A percentile compares a stretch with the other conserved stretches of the same genome.
These are phyloP conservation scores for Carlito syrichta DNA, from an alignment of 2,113 vertebrate genomes.

Conservation along the genomic window DNA sequence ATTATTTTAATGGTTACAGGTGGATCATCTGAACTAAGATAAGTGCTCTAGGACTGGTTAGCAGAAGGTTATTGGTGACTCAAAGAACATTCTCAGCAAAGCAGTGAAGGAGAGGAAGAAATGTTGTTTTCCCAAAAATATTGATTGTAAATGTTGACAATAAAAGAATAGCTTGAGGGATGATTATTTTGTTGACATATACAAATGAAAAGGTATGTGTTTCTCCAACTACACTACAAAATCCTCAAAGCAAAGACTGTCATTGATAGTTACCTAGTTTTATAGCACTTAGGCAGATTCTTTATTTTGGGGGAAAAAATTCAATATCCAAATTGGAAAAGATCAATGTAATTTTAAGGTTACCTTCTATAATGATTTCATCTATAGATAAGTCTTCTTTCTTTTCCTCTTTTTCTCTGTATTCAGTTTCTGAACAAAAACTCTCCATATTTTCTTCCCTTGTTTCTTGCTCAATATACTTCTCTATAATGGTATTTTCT, in stretches of 20 bases:
- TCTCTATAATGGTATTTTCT: slow-evolving; percentile 46
- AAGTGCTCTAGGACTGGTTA: not conserved
- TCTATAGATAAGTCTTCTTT: slow-evolving; percentile 25
- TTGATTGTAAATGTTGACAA: not conserved
- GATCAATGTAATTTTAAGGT: not conserved
- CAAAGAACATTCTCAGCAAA: slow-evolving; percentile 16
- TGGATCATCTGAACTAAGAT: not conserved
- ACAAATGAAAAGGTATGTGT: not conserved
- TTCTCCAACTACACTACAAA: not conserved
- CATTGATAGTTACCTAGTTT: not conserved
- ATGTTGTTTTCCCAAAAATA: not conserved
- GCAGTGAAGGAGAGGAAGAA: not conserved
- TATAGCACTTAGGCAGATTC: not conserved
- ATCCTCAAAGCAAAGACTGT: not conserved
- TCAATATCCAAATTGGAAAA: slow-evolving; percentile 21
- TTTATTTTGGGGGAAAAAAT: not conserved
- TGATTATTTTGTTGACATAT: not conserved
- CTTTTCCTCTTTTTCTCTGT: slow-evolving; percentile 60
- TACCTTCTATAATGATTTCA: slow-evolving; percentile 69
- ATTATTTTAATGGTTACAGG: not conserved
- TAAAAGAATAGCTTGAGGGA: not conserved
- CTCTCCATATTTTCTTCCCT: slow-evolving; percentile 50
- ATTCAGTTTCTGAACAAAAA: slow-evolving; percentile 49
- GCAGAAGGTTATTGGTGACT: not conserved
- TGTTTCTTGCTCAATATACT: slow-evolving; percentile 57